phyloP scores from a whole-genome alignment of 1,140 invertebrate genomes.

The Hetaerina americana region DNA sequence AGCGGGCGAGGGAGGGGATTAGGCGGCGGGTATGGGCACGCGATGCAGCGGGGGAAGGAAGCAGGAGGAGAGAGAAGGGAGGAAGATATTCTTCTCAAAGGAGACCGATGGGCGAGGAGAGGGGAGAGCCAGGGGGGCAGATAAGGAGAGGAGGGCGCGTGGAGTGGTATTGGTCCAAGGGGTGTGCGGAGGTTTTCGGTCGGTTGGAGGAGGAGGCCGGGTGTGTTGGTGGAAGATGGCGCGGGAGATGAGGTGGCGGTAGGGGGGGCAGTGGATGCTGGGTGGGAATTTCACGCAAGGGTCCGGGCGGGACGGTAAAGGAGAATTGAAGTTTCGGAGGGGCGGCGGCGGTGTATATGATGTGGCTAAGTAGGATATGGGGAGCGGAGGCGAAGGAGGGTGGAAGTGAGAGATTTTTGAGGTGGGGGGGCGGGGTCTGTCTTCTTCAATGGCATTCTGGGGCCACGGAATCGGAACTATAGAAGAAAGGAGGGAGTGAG shows the following conservation, averaged over 20 bases:
- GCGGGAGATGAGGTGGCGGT: no score
- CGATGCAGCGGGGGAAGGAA: conserved; percentile 6
- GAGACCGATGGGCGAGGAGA: conserved; percentile 1
- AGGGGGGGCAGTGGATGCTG: no score
- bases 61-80: conserved; percentile 1
- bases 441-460: no score
- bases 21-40: no score
- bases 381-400: neutral
- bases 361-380: neutral
- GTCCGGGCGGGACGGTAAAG: neutral
- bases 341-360: neutral
- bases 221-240: no score
- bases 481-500: neutral
- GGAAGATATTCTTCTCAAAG: no score
- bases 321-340: neutral
- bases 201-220: no score
- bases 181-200: neutral
- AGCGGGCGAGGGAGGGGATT: conserved; percentile 27
- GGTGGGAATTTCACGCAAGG: neutral
- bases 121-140: conserved; percentile 1
- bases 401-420: no score
- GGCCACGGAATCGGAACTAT: neutral
- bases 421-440: no score
- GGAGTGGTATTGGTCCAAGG: neutral
- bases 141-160: conserved; percentile 12